Evolutionary conservation across 1,140 invertebrate species (phyloP).

Genomic region (Papilio helenus): DNA sequence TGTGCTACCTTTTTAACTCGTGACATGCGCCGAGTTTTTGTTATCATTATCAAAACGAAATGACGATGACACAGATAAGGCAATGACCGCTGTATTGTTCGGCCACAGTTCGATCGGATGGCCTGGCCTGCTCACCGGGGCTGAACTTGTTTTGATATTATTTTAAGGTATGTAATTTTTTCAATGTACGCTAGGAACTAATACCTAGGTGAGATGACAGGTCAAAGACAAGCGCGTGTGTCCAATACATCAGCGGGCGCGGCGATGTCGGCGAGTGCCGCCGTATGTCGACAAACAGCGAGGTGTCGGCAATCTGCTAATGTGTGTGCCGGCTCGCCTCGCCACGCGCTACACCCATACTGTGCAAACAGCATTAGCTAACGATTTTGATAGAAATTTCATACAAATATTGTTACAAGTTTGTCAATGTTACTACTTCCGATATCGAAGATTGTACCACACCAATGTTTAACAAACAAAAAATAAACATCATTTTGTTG

Average conservation of each 20-base stretch:
- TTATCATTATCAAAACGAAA: not conserved
- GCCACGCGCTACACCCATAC: not conserved
- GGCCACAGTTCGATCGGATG: not conserved
- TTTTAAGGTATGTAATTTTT: not conserved
- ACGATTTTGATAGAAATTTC: slow-evolving; percentile 35
- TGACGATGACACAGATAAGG: not conserved
- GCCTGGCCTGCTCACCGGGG: not conserved
- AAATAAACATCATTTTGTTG: too few species aligned
- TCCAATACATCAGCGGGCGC: not conserved
- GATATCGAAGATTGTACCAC: not conserved
- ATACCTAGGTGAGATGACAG: not conserved
- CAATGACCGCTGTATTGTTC: not conserved
- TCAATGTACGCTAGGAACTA: not conserved
- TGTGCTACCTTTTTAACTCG: not conserved
- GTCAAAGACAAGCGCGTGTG: not conserved
- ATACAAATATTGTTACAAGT: slow-evolving; percentile 38
- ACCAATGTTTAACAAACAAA: not conserved
- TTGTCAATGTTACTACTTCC: not conserved
- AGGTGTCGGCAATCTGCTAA: slow-evolving; percentile 45
- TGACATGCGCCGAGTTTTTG: not conserved
- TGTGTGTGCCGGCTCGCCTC: slow-evolving; percentile 38
- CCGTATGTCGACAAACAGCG: slow-evolving; percentile 37
- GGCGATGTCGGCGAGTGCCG: not conserved
- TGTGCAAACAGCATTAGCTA: slow-evolving; percentile 30
- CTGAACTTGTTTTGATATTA: not conserved